Evolutionary conservation across 1,140 invertebrate genomes (phyloP).

Genomic region (Drosophila navojoa): DNA sequence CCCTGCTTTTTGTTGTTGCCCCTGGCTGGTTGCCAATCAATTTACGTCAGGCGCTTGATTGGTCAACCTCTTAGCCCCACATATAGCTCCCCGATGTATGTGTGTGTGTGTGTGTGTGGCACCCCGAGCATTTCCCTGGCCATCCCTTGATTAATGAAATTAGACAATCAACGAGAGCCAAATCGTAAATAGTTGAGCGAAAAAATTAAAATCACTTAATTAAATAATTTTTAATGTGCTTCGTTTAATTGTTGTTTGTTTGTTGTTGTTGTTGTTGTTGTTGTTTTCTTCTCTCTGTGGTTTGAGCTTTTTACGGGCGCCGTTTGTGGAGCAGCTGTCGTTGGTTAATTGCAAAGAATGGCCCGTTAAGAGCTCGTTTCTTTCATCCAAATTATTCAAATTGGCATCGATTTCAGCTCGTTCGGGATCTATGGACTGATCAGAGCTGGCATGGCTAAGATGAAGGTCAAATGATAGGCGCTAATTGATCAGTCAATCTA

Average conservation of each 20-base stretch:
- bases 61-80: conserved; percentile 47
- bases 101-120: not conserved
- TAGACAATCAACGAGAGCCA: conserved; percentile 72
- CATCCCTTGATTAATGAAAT: conserved; percentile 73
- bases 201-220: conserved; percentile 79
- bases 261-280: not conserved
- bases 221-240: conserved; percentile 79
- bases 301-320: conserved; percentile 12
- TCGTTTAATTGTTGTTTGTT: conserved; percentile 42
- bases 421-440: conserved; percentile 34
- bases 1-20: conserved; percentile 26
- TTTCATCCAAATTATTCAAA: conserved; percentile 50
- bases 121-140: not conserved
- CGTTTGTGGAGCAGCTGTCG: conserved; percentile 62
- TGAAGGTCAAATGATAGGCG: conserved; percentile 44
- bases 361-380: conserved; percentile 43
- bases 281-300: not conserved
- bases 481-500: conserved; percentile 43
- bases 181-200: conserved; percentile 39
- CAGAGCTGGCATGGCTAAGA: conserved; percentile 12
- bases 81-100: too few relatives aligned
- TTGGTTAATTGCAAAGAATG: conserved; percentile 71
- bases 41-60: conserved; percentile 59
- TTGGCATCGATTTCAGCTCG: conserved; percentile 40
- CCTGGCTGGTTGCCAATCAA: conserved; percentile 66